A percentile compares a stretch with the other conserved stretches of the same genome.
Evolutionary conservation across 2,113 vertebrate genomes (phyloP).

Genomic region (Trematomus loennbergii): DNA sequence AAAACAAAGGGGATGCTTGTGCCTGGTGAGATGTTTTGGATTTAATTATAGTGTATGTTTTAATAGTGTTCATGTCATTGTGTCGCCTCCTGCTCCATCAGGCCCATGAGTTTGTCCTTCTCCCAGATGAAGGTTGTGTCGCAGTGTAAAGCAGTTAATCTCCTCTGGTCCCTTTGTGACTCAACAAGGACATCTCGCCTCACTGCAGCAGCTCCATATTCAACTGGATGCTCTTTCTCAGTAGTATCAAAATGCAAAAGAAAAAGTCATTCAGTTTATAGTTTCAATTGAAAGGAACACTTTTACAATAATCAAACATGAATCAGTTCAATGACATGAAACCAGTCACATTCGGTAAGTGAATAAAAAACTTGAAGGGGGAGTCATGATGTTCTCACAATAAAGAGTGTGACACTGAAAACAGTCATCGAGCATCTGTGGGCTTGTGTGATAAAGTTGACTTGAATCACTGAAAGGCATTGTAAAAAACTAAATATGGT

Average conservation of each 20-base stretch:
- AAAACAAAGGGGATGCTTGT: background rate
- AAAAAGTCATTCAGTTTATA: background rate
- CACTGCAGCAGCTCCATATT: constrained; percentile 18
- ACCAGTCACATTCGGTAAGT: constrained; percentile 19
- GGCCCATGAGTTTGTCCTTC: constrained; percentile 10
- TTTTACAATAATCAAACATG: background rate
- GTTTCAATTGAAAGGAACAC: background rate
- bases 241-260: background rate
- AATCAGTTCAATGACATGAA: constrained; percentile 20
- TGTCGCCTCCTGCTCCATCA: background rate
- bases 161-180: constrained; percentile 29
- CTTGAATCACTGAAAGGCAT: background rate
- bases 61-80: background rate
- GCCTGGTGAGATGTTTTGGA: background rate
- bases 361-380: constrained; percentile 10
- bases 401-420: constrained; percentile 59
- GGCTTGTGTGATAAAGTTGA: background rate
- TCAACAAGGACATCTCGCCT: constrained; percentile 44
- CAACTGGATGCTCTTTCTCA: constrained; percentile 6
- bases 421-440: constrained; percentile 51
- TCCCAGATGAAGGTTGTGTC: constrained; percentile 31
- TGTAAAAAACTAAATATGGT: background rate
- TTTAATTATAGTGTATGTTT: background rate
- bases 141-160: constrained; percentile 15
- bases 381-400: constrained; percentile 60